Evolutionary conservation across 2,113 vertebrate genomes (phyloP), one percentile per base, ranked within the genome.

Genomic region (Phrynosoma blainvillii): DNA sequence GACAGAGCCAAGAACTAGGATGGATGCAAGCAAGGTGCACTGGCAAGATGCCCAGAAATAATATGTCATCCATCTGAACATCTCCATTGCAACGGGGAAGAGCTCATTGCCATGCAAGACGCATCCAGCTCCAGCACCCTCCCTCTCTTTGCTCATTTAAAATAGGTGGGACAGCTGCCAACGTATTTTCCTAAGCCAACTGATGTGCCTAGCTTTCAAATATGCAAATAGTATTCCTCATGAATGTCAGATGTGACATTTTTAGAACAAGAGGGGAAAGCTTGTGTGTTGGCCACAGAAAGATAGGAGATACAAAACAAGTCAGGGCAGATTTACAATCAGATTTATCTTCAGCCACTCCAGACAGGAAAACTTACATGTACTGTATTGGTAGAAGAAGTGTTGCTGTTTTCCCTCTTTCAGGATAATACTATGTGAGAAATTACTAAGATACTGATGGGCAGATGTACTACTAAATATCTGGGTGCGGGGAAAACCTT

Each of bases 1-100:
- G 91, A 71, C 79, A 88, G 32, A 68, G 59, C 82, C 52, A n/a
- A 76, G 86, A 83, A 86, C 76, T 74, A 30, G n/a, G 59, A 62
- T 62, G 77, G 0, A 27, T 9, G 42, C 68, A 42, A 59, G 12
- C 0, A 20, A 71, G 84, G 30, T 74, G 82, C 62, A 62, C 83
- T 95, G 90, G 94, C 91, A 32, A 1, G 0, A 2, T 16, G 84
- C 92, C 94, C 91, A 82, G 91, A 88, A 79, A 0, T 20, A 18
- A 78, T 36, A 54, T 74, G 13, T 40, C 81, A 59, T 13, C 70
- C 82, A 71, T 40, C 32, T 54, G 70, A 89, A 89, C 81, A 76
- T 90, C 91, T 89, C 86, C 86, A 89, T 85, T 79, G 85, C 74
- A 84, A 62, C 32, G 68, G 65, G 36, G 47, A 87, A 79, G 40